These are phyloP conservation scores for Schizotus pectinicornis DNA, from an alignment of 2,888 invertebrate species.

Conservation along the genomic window DNA sequence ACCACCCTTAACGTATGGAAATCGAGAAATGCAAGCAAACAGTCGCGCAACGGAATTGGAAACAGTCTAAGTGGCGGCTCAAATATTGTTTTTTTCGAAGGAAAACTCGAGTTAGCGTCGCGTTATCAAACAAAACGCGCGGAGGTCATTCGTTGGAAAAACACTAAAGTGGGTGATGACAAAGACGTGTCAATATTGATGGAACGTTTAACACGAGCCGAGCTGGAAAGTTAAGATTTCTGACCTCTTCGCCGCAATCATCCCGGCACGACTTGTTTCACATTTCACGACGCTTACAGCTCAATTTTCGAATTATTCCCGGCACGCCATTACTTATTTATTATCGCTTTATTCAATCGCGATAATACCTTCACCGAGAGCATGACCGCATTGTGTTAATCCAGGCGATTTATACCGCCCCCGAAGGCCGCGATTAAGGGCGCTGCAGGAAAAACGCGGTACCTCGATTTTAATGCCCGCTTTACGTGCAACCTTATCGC, in stretches of 20 bases:
- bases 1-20: too few species aligned
- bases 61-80: slow-evolving; percentile 20
- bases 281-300: slow-evolving; percentile 27
- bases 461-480: slow-evolving; percentile 24
- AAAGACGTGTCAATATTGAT: slow-evolving; percentile 35
- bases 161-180: slow-evolving; percentile 25
- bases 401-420: slow-evolving; percentile 25
- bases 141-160: slow-evolving; percentile 24
- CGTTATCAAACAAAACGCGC: slow-evolving; percentile 20
- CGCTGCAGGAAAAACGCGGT: slow-evolving; percentile 12
- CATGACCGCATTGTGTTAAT: slow-evolving; percentile 28
- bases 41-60: slow-evolving; percentile 2
- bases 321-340: slow-evolving; percentile 16
- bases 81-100: slow-evolving; percentile 26
- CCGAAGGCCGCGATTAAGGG: slow-evolving; percentile 9
- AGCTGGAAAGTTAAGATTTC: slow-evolving; percentile 26
- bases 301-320: slow-evolving; percentile 19
- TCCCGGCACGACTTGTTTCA: slow-evolving; percentile 24
- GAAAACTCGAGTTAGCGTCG: slow-evolving; percentile 21
- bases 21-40: neutral
- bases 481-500: slow-evolving; percentile 21
- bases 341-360: slow-evolving; percentile 25
- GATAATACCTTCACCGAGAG: slow-evolving; percentile 24
- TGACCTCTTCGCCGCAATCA: slow-evolving; percentile 22
- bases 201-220: slow-evolving; percentile 28